These are phyloP conservation scores for Drosophila vallismaia DNA, from an alignment of 2,888 invertebrate species.

Conservation along the genomic window DNA sequence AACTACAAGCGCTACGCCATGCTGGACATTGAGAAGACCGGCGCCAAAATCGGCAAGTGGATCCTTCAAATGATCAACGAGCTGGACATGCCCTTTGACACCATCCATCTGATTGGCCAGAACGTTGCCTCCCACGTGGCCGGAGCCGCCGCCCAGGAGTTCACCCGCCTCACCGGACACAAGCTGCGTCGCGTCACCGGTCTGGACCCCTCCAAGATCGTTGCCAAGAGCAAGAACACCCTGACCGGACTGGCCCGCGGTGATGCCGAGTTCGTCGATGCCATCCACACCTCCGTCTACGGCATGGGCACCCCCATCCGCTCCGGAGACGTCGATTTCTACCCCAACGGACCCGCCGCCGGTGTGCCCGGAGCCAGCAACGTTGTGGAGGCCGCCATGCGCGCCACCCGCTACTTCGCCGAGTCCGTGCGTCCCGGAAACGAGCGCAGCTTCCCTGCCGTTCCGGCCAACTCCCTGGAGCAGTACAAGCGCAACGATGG, in stretches of 20 bases:
- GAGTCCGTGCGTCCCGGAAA: constrained; percentile 82
- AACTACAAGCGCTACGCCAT: constrained; percentile 69
- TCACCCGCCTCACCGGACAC: constrained; percentile 75
- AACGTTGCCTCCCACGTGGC: neutral
- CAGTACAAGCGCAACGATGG: constrained; percentile 80
- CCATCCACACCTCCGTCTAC: constrained; percentile 80
- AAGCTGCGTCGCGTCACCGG: constrained; percentile 82
- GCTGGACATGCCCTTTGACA: constrained; percentile 75
- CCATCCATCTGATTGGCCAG: constrained; percentile 81
- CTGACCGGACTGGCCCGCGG: constrained; percentile 80
- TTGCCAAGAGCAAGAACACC: constrained; percentile 61
- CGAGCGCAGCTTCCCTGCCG: constrained; percentile 82
- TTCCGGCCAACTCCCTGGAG: constrained; percentile 77
- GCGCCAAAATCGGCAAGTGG: constrained; percentile 67
- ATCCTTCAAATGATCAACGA: constrained; percentile 36
- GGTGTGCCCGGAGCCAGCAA: constrained; percentile 78
- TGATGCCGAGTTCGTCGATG: constrained; percentile 83
- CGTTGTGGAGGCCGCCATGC: constrained; percentile 80
- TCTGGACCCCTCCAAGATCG: constrained; percentile 79
- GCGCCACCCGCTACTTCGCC: constrained; percentile 81
- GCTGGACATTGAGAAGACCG: constrained; percentile 67
- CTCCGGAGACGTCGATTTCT: constrained; percentile 82
- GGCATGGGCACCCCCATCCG: constrained; percentile 76
- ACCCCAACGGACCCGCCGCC: constrained; percentile 77
- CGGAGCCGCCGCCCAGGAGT: constrained; percentile 80